phyloP scores from a whole-genome alignment of 2,888 invertebrate genomes.

The Drosophila setosimentum region DNA sequence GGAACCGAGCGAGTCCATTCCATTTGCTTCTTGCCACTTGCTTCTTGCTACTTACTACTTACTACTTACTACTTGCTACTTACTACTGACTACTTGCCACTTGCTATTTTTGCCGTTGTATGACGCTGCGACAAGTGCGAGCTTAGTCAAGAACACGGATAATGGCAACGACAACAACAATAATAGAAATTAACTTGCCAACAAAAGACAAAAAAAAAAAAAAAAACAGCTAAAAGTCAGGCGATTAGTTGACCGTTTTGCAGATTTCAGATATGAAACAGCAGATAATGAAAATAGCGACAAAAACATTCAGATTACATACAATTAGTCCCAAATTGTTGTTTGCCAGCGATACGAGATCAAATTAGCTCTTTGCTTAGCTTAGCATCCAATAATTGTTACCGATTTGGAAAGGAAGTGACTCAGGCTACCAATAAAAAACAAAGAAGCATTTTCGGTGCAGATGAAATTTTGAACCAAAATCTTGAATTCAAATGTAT shows the following conservation, averaged over 20 bases:
- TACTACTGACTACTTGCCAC: slow-evolving; percentile 14
- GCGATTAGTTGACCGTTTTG: slow-evolving; percentile 66
- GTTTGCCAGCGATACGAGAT: slow-evolving; percentile 30
- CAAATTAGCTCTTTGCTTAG: slow-evolving; percentile 44
- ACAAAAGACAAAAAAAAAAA: slow-evolving; percentile 3
- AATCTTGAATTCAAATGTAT: not conserved
- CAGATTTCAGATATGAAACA: slow-evolving; percentile 53
- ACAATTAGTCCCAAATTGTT: slow-evolving; percentile 52
- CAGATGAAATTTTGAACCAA: not conserved
- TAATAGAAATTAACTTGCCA: slow-evolving; percentile 68
- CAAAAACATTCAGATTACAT: slow-evolving; percentile 38
- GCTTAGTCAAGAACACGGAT: slow-evolving; percentile 46
- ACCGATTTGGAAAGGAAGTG: slow-evolving; percentile 26
- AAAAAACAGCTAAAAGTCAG: slow-evolving; percentile 36
- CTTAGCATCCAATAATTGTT: slow-evolving; percentile 28
- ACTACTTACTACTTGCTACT: slow-evolving; percentile 17
- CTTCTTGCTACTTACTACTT: slow-evolving; percentile 22
- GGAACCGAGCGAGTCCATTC: slow-evolving; percentile 70
- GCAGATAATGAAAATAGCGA: slow-evolving; percentile 51
- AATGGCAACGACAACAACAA: slow-evolving; percentile 58
- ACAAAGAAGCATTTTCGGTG: not conserved
- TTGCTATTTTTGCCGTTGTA: slow-evolving; percentile 38
- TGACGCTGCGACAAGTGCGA: slow-evolving; percentile 67
- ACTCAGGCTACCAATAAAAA: not conserved
- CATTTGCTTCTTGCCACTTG: slow-evolving; percentile 47